Evolutionary conservation across 2,113 vertebrate species (phyloP).

Genomic region (Stigmatopora argus): DNA sequence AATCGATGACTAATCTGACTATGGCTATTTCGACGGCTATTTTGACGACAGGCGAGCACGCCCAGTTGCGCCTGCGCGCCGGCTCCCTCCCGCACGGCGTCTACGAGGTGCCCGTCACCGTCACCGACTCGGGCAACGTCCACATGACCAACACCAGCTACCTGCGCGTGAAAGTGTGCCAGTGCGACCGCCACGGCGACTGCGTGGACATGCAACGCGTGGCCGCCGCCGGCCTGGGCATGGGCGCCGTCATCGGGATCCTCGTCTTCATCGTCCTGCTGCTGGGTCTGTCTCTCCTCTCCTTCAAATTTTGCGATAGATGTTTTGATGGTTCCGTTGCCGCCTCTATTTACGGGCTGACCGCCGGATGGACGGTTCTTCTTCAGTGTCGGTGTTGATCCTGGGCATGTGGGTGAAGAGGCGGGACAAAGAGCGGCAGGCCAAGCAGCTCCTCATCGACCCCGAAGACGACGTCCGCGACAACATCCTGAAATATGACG

Average conservation of each 20-base stretch:
- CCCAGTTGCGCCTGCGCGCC: constrained; percentile 84
- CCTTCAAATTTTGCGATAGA: too few relatives aligned
- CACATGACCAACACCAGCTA: constrained; percentile 87
- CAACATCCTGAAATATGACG: constrained; percentile 94
- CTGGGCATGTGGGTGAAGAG: constrained; percentile 98
- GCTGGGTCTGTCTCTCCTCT: constrained; percentile 74
- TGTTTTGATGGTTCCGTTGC: too few relatives aligned
- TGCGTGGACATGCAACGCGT: constrained; percentile 89
- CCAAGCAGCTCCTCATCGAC: constrained; percentile 95
- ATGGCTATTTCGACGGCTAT: too few relatives aligned
- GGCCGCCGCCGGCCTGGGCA: constrained; percentile 88
- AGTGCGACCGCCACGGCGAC: constrained; percentile 92
- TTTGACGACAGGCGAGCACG: constrained; percentile 76
- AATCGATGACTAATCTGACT: too few relatives aligned
- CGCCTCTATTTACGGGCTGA: too few relatives aligned
- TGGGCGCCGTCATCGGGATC: constrained; percentile 92
- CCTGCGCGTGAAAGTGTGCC: constrained; percentile 91
- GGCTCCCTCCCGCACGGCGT: constrained; percentile 85
- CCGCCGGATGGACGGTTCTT: background rate
- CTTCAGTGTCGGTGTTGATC: constrained; percentile 85
- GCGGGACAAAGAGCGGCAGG: constrained; percentile 91
- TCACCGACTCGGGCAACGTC: constrained; percentile 94
- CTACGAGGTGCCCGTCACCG: constrained; percentile 87
- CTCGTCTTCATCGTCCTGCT: constrained; percentile 95
- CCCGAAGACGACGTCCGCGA: constrained; percentile 94